Base-by-base conservation (phyloP, 2,113 vertebrate genomes). In the Notothenia coriiceps region DNA sequence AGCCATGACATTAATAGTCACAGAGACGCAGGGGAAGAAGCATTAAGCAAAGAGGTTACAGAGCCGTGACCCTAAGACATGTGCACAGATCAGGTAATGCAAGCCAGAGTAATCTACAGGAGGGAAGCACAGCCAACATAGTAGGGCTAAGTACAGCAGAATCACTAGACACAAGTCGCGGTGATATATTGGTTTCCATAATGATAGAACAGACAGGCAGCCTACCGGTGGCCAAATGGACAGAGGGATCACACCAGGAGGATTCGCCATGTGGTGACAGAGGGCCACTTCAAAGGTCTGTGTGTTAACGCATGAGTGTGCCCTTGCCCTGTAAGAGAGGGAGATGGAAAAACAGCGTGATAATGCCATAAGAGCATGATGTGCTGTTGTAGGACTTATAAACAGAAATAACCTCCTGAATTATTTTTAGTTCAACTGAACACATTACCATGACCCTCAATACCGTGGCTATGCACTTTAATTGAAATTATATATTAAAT, bases 231-330 rank as follows among this genome's bases (percentile, higher is more conserved):
- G 88, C 91, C 91, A 92, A 92, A 86, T 91, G 89, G 88, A 92
- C 92, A 92, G 91, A 94, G 93, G 92, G 91, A 83, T 92, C 91
- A 88, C 92, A 89, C 83, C 79, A 40, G 88, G 86, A 88, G 91
- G 73, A 85, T 83, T 64, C 79, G 76, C 88, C 88, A 90, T 93
- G 91, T 89, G 91, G 89, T 82, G 90, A 92, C 87, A 92, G 87
- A 83, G 86, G 90, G 86, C 83, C 86, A 87, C 88, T 90, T 91
- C 89, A 88, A 91, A 92, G 89, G 79, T 88, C 89, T 88, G 87
- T 76, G 87, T 74, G 86, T 91, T 90, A 78, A 78, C 82, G 77
- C 90, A 85, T 90, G 90, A 91, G 88, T 13, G 80, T 83, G 22
- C 77, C 74, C 75, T 80, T 46, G 70, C 64, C 75, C 59, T 74